Conservation (phyloP, 2,797 vertebrate species). For the Microctenopoma steveboyesi region DNA sequence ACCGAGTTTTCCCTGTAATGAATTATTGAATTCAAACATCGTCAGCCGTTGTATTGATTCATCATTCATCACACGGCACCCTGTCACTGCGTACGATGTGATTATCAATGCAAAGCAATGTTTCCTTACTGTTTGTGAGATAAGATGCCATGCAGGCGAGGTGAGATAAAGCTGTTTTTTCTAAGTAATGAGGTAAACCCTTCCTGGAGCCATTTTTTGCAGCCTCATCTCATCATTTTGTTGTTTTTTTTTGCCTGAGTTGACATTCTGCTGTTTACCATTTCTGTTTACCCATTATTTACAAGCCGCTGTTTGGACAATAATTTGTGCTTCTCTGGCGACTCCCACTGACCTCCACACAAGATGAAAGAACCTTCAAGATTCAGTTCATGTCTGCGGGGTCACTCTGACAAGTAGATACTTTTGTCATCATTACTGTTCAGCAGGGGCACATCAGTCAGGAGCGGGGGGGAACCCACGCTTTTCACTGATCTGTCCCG, state of each 20-base stretch:
- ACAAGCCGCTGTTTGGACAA: conserved; percentile 62
- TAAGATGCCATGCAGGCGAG: conserved; percentile 12
- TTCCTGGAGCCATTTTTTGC: conserved; percentile 28
- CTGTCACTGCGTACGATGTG: conserved; percentile 21
- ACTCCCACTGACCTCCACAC: conserved; percentile 55
- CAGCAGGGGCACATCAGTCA: conserved; percentile 59
- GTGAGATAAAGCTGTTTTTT: conserved; percentile 26
- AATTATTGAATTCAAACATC: conserved; percentile 44
- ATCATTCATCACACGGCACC: conserved; percentile 31
- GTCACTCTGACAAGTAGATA: conserved; percentile 47
- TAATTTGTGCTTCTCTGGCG: conserved; percentile 50
- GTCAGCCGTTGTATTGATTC: conserved; percentile 4
- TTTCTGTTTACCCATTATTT: conserved; percentile 60
- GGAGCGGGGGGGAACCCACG: conserved; percentile 33
- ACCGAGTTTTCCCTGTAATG: conserved; percentile 35
- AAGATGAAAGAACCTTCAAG: conserved; percentile 62
- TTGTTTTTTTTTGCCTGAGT: conserved; percentile 35
- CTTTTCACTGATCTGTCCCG: conserved; percentile 52
- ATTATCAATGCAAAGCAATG: conserved; percentile 47
- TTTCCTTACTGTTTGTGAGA: conserved; percentile 35
- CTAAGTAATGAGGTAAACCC: conserved; percentile 40
- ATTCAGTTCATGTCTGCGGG: conserved; percentile 41
- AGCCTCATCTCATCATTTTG: conserved; percentile 42
- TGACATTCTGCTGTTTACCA: conserved; percentile 56
- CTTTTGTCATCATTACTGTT: conserved; percentile 70